Base-by-base conservation (phyloP, 2,888 invertebrate species). In the Stegana nigrithorax region DNA sequence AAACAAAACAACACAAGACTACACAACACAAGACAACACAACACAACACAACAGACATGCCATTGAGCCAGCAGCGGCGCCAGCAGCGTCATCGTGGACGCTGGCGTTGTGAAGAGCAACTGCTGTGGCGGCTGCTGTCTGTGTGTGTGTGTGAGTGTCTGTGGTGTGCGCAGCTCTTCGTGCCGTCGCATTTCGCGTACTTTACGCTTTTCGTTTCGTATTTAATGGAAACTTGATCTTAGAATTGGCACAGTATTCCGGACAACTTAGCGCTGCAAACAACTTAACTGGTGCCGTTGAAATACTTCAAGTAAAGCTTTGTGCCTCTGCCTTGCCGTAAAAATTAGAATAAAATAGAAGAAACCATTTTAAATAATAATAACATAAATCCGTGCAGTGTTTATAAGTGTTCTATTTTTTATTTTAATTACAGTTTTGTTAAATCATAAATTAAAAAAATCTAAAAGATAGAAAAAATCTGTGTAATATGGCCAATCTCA, bases 201-300 rank as follows among this genome's bases (percentile, higher is more conserved):
- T 78, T 72, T 53, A 79, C 70, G 78, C 26, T 12, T 21, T 27
- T 27, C 32, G 69, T 66, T 66, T 64, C 70, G 83, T 85, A 85
- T 85, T 84, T 83, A 85, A 85, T 80, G 77, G 78, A 81, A 84
- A 84, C 80, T 75, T 74, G 75, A 74, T 75, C 72, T 80, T 73
- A 83, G 85, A 85, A 85, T 83, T 71, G 79, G 77, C 82, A 84
- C 84, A 85, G 85, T 85, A 83, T 83, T 81, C 80, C 84, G 85
- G 81, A 82, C 82, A 82, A 78, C 78, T 81, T 78, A 71, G 75
- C 71, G 80, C 77, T 71, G 75, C 72, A 81, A 83, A 74, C 74
- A 83, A 76, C 84, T 68, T 75, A 83, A 76, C 83, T 66, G 66
- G 75, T 80, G 81, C 78, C 81, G 72, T 77, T 71, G 75, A 72